Percentiles rank a stretch among this genome's conserved stretches.
Conservation (phyloP, 2,797 vertebrate genomes). For the Chaetodon trifasciatus region DNA sequence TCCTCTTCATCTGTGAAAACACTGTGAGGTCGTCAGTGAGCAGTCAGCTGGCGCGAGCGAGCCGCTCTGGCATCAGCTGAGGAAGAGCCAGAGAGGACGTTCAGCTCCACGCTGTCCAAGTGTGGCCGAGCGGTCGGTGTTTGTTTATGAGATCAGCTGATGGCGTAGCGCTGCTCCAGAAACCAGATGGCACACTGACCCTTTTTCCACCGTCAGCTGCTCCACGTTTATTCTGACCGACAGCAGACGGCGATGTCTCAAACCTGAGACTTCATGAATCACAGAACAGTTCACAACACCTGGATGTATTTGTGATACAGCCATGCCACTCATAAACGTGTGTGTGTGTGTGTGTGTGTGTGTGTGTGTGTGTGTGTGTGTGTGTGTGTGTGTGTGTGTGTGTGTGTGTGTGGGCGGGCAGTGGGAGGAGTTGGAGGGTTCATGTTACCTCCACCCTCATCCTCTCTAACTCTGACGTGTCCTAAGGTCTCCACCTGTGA, state of each 20-base stretch:
- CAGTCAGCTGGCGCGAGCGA: too few relatives aligned
- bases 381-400: slow-evolving; percentile 12
- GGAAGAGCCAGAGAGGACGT: not conserved
- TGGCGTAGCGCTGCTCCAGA: not conserved
- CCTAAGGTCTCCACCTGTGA: slow-evolving; percentile 20
- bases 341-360: slow-evolving; percentile 1
- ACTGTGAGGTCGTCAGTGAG: too few relatives aligned
- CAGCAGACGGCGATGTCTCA: too few relatives aligned
- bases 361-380: slow-evolving; percentile 6
- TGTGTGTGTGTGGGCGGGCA: not conserved
- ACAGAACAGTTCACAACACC: not conserved
- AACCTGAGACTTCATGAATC: too few relatives aligned
- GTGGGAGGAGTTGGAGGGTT: slow-evolving; percentile 10
- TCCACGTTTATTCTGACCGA: not conserved
- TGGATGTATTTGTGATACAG: not conserved
- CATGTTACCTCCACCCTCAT: slow-evolving; percentile 34
- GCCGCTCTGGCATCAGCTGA: not conserved
- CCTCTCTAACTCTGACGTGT: slow-evolving; percentile 53
- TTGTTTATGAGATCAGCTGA: slow-evolving; percentile 13
- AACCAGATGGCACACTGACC: slow-evolving; percentile 12
- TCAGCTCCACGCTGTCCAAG: not conserved
- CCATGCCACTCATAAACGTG: not conserved
- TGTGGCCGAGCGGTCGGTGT: not conserved
- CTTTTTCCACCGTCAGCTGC: not conserved
- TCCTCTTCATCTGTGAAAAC: too few relatives aligned